Evolutionary conservation across 2,113 vertebrate genomes (phyloP), one percentile per base, ranked within the genome.

Genomic region (Anguilla rostrata): DNA sequence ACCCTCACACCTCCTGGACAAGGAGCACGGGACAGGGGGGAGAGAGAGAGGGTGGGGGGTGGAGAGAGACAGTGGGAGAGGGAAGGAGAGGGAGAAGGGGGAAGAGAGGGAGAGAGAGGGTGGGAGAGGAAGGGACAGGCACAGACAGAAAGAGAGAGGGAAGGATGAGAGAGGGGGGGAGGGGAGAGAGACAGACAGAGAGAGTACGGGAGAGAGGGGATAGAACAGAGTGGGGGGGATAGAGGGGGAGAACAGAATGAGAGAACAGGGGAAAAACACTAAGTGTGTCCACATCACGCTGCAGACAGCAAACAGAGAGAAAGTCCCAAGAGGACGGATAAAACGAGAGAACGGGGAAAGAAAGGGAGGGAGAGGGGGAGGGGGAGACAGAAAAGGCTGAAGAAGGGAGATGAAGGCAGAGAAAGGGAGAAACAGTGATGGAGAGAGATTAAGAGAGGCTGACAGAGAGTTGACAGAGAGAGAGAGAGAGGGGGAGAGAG

Each of bases 381-480:
- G 83, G 49, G 79, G 71, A 57, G n/a, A 83, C 26, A 14, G 26
- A 9, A 86, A 87, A 85, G 80, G 75, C 83, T 81, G 71, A 39
- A 41, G 84, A 14, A 12, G 91, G 89, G 89, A 88, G 83, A 7
- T 29, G 20, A 14, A 56, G 75, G 75, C 11, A 84, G 40, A 29
- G 12, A 46, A 34, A 46, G 46, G 87, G 22, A 82, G 41, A 43
- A 82, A 43, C 41, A 40, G 41, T 87, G 49, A 79, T 57, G 34
- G 20, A 16, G 82, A 57, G 82, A 83, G 49, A 34, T 14, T 20
- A 22, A 49, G 81, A 82, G 81, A 53, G 81, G 86, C 85, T 80
- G 57, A 18, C 78, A 89, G 87, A 89, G 85, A 88, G 91, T 89
- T 89, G 88, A 88, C 89, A 90, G 53, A 82, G 80, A 86, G 66